These are phyloP conservation scores for Quiscalus mexicanus DNA, from an alignment of 2,113 vertebrate genomes.

Conservation along the genomic window DNA sequence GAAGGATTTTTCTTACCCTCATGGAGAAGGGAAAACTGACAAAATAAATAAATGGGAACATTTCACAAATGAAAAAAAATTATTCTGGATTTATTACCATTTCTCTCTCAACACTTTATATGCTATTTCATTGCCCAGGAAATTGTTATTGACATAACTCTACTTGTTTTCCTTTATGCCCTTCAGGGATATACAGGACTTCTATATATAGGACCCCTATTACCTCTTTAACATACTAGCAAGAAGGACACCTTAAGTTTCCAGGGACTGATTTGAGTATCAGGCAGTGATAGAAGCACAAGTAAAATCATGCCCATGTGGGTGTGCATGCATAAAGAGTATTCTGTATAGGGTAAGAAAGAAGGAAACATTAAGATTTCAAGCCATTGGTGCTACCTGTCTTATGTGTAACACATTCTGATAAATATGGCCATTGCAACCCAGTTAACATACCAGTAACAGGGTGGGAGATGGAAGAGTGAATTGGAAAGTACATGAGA, in stretches of 20 bases:
- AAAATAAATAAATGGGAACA: neutral
- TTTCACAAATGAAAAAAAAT: neutral
- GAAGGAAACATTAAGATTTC: neutral
- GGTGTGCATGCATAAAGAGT: neutral
- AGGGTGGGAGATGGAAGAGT: neutral
- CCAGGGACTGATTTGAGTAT: constrained; percentile 45
- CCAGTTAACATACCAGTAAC: neutral
- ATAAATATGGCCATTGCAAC: neutral
- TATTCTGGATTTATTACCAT: neutral
- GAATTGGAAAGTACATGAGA: neutral
- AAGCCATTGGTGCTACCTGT: neutral
- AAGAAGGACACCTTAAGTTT: constrained; percentile 20
- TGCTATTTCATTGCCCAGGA: constrained; percentile 23
- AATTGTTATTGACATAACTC: constrained; percentile 40
- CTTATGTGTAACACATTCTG: neutral
- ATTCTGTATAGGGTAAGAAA: neutral
- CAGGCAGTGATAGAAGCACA: neutral
- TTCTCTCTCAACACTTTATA: neutral
- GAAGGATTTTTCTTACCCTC: neutral
- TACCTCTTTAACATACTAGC: neutral
- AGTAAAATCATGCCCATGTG: neutral
- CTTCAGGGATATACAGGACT: neutral
- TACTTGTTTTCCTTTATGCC: neutral
- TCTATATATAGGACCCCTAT: neutral
- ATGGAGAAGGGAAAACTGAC: neutral